A percentile compares a stretch with the other conserved stretches of the same genome.
Evolutionary conservation across 2,888 invertebrate genomes (phyloP).

Genomic region (Caenorhabditis sp.): DNA sequence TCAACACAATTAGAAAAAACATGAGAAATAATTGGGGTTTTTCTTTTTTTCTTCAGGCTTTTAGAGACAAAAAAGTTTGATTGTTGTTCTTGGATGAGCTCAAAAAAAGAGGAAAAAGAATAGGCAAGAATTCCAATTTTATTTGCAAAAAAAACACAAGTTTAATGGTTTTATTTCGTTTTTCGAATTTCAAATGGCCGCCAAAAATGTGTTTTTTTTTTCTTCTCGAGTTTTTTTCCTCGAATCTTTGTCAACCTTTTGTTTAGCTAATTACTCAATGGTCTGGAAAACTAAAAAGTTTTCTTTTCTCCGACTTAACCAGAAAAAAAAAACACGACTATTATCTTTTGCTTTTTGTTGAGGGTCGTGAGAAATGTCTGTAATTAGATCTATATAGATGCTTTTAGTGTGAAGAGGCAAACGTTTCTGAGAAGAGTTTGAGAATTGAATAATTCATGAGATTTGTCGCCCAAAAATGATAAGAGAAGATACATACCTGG

Average conservation of each 20-base stretch:
- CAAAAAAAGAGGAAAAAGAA: not conserved
- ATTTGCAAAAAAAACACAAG: slow-evolving; percentile 8
- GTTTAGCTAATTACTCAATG: not conserved
- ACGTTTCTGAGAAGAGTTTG: not conserved
- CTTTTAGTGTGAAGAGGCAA: not conserved
- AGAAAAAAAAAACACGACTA: too few relatives aligned
- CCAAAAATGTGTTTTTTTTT: not conserved
- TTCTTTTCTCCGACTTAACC: too few relatives aligned
- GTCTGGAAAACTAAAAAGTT: not conserved
- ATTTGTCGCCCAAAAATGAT: not conserved
- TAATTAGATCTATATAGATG: not conserved
- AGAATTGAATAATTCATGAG: not conserved
- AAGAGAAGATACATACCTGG: too few relatives aligned
- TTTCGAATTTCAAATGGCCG: slow-evolving; percentile 6
- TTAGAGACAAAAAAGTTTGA: too few relatives aligned
- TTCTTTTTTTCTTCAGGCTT: not conserved
- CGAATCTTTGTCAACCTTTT: too few relatives aligned
- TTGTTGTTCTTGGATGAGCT: slow-evolving; percentile 1
- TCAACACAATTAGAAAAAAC: not conserved
- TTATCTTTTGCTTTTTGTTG: too few relatives aligned
- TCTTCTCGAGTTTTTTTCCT: too few relatives aligned
- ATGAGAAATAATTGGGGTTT: not conserved
- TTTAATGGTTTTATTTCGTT: slow-evolving; percentile 11
- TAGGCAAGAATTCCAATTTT: slow-evolving; percentile 1
- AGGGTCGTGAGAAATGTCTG: not conserved